phyloP scores from a whole-genome alignment of 2,888 invertebrate species.

The Adela reaumurella region DNA sequence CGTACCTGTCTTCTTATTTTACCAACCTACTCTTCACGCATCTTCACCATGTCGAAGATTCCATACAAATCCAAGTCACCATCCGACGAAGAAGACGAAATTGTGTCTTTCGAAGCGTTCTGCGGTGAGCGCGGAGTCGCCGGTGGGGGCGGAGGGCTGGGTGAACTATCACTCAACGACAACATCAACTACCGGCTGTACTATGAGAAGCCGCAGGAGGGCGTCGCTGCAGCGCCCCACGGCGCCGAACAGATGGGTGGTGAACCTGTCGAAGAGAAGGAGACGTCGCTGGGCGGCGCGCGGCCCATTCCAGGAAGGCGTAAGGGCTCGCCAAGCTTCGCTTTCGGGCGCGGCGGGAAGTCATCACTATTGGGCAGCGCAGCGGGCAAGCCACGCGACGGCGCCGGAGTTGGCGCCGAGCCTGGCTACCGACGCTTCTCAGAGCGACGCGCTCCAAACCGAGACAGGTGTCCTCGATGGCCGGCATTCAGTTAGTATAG shows the following conservation, averaged over 20 bases:
- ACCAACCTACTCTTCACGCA: too few relatives aligned
- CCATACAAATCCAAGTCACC: constrained; percentile 41
- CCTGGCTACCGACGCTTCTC: constrained; percentile 40
- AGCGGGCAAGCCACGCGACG: not conserved
- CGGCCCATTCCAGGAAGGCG: constrained; percentile 32
- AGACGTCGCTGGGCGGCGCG: constrained; percentile 37
- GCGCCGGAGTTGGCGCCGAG: not conserved
- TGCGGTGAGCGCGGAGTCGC: constrained; percentile 54
- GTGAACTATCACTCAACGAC: constrained; percentile 40
- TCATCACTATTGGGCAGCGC: not conserved
- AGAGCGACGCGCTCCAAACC: constrained; percentile 22
- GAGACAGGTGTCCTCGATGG: constrained; percentile 25
- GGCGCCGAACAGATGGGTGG: too few relatives aligned
- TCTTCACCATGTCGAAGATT: constrained; percentile 41
- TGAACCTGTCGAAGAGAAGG: too few relatives aligned
- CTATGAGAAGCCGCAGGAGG: constrained; percentile 38
- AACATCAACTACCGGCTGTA: constrained; percentile 50
- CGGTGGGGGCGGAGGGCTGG: constrained; percentile 53
- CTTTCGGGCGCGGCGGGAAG: not conserved
- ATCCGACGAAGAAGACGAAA: constrained; percentile 45
- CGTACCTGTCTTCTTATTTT: not conserved
- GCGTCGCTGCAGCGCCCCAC: constrained; percentile 27
- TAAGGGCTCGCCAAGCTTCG: constrained; percentile 20
- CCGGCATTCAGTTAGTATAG: constrained; percentile 19
- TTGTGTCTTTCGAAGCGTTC: constrained; percentile 59